These are phyloP conservation scores for Hylomyscus alleni DNA, from an alignment of 2,797 vertebrate genomes.

Conservation along the genomic window DNA sequence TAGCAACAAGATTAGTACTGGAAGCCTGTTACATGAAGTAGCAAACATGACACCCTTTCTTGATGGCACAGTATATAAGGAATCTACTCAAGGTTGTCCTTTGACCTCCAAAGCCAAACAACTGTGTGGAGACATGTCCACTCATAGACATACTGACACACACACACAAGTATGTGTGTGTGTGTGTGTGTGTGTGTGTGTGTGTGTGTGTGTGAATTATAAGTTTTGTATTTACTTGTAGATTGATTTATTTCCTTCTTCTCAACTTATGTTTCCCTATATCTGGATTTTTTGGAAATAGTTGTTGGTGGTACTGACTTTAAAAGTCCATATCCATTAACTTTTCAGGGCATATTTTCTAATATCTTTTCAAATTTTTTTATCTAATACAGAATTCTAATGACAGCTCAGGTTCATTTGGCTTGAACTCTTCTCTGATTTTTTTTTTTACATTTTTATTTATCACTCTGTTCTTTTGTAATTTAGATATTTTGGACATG, in stretches of 20 bases:
- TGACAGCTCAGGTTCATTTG: neutral
- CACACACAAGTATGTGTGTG: neutral
- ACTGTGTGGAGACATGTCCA: no score
- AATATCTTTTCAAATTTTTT: neutral
- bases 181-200: neutral
- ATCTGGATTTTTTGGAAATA: neutral
- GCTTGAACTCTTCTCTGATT: neutral
- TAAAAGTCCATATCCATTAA: neutral
- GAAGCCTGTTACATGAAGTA: neutral
- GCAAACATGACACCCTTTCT: neutral
- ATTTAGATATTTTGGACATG: neutral
- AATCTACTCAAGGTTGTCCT: no score
- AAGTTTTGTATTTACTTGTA: neutral
- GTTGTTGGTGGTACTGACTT: neutral
- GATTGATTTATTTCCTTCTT: neutral
- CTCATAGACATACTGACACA: neutral
- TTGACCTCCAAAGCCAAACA: neutral
- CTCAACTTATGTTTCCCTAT: neutral
- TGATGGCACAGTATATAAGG: neutral
- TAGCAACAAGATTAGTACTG: neutral
- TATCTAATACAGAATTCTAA: neutral
- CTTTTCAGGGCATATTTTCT: neutral
- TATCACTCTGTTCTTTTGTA: no score
- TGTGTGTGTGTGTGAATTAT: neutral
- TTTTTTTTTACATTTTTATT: neutral